Evolutionary conservation across 2,113 vertebrate species (phyloP).

Genomic region (Archilochus colubris): DNA sequence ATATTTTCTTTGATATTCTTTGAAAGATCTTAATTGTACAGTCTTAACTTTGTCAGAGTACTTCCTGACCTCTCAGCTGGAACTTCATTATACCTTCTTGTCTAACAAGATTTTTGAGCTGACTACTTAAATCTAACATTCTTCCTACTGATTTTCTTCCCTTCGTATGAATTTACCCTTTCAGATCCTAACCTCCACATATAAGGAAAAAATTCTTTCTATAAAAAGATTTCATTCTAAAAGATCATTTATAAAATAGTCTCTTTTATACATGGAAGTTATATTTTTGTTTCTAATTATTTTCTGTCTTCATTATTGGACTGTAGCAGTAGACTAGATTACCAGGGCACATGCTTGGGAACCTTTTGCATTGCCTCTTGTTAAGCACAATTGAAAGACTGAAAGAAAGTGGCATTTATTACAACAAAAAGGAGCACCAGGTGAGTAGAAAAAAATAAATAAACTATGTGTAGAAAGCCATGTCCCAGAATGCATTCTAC

Average conservation of each 20-base stretch:
- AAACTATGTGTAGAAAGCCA: background rate
- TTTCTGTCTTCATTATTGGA: background rate
- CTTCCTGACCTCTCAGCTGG: background rate
- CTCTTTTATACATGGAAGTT: background rate
- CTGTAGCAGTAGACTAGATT: background rate
- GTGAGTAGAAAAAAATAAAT: background rate
- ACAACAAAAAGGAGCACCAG: background rate
- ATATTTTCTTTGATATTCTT: background rate
- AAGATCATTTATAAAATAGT: background rate
- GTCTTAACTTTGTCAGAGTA: background rate
- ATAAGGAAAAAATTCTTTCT: background rate
- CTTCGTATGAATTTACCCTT: background rate
- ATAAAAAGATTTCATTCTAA: background rate
- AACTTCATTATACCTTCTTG: background rate
- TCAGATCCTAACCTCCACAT: background rate
- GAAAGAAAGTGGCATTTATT: background rate
- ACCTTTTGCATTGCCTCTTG: background rate
- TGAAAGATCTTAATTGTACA: background rate
- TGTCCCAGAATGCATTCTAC: background rate
- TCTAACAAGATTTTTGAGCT: background rate
- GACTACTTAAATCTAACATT: background rate
- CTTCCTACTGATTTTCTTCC: background rate
- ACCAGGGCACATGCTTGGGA: background rate
- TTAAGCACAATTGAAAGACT: background rate
- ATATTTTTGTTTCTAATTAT: background rate